These are phyloP conservation scores for Tricholaema leucomelas DNA, from an alignment of 2,113 vertebrate species.

Conservation along the genomic window DNA sequence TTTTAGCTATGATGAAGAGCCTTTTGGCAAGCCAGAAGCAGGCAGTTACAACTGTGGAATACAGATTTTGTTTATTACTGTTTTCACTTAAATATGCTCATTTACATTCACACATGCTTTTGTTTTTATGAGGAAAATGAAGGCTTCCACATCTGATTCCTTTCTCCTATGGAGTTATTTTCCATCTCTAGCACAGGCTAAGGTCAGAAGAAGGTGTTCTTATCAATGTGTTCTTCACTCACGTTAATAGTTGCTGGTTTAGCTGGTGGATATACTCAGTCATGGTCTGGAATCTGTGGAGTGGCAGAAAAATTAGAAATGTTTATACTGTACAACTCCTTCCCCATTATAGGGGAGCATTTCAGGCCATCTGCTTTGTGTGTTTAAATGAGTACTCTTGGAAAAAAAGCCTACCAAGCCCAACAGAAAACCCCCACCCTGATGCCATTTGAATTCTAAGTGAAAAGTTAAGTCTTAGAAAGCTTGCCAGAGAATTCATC, in stretches of 20 bases:
- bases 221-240: neutral
- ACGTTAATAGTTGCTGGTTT: neutral
- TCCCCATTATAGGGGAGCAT: neutral
- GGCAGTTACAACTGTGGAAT: neutral
- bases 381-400: neutral
- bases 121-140: neutral
- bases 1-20: neutral
- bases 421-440: neutral
- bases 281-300: neutral
- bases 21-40: neutral
- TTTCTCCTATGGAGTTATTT: neutral
- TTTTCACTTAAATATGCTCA: constrained; percentile 5
- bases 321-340: neutral
- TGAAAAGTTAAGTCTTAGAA: neutral
- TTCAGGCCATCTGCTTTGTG: neutral
- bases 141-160: neutral
- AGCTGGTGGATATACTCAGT: neutral
- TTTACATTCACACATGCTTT: neutral
- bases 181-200: neutral
- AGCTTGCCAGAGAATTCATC: neutral
- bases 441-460: neutral
- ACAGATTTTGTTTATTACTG: constrained; percentile 17
- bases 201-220: neutral
- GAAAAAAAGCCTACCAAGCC: neutral
- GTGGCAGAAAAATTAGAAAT: neutral